Evolutionary conservation across 2,888 invertebrate species (phyloP).

Genomic region (Xanthia togata): DNA sequence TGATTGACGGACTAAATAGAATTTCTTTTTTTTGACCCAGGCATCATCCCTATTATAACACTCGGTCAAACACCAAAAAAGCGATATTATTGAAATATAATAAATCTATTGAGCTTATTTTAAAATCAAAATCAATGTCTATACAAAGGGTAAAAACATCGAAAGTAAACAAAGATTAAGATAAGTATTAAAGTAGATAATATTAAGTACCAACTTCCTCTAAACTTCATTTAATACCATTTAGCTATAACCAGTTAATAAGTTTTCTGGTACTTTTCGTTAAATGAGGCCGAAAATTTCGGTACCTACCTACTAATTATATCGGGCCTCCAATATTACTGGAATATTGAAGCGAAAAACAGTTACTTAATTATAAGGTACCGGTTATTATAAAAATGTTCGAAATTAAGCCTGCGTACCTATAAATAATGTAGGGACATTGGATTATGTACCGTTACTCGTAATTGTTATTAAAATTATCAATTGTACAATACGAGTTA

Average conservation of each 20-base stretch:
- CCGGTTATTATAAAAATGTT: not conserved
- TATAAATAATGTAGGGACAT: not conserved
- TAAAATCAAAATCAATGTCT: not conserved
- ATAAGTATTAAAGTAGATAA: conserved; percentile 9
- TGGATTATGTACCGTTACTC: not conserved
- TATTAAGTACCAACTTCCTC: conserved; percentile 1
- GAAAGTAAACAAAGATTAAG: conserved; percentile 19
- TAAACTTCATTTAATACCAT: conserved; percentile 22
- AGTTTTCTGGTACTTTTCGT: conserved; percentile 36
- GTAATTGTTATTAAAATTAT: not conserved
- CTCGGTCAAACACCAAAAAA: not conserved
- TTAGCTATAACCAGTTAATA: conserved; percentile 41
- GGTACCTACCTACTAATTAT: conserved; percentile 34
- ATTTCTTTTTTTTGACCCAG: too few species aligned
- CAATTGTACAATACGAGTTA: not conserved
- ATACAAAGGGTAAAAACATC: not conserved
- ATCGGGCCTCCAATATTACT: conserved; percentile 24
- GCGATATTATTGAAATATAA: not conserved
- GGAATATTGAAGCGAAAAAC: conserved; percentile 35
- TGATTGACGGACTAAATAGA: too few species aligned
- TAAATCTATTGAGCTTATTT: not conserved
- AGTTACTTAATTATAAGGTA: not conserved
- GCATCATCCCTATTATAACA: too few species aligned
- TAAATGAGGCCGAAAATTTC: conserved; percentile 41
- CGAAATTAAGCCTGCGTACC: not conserved